Evolutionary conservation across 2,888 invertebrate genomes (phyloP), one percentile per base, ranked within the genome.

Genomic region (Adelognathus sp.): DNA sequence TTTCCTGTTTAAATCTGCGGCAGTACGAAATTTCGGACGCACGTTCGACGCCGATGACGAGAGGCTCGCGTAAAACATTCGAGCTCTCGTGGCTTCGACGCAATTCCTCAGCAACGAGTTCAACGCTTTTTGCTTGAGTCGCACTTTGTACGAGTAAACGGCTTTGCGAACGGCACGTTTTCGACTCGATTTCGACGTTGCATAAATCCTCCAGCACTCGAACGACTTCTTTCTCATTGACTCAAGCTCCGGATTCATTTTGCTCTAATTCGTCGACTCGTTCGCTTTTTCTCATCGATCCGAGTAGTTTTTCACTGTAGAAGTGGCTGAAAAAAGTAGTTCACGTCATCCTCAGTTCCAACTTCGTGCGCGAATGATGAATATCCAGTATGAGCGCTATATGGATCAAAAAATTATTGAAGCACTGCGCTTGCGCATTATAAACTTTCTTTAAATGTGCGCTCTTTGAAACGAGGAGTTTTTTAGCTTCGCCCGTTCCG

Each of bases 121-220:
- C 3, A 85, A 69, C 3, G 63, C 64, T 41, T 64, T 83, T 50
- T 70, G 80, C 50, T 81, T 58, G 4, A 83, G 73, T 7, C 77
- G 80, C n/a, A 56, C 63, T 1, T 50, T 50, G 31, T 83, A 83
- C 7, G 70, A 81, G 31, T 80, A 75, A 7, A 71, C 14, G n/a
- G 83, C 83, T 80, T 83, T 82, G 24, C 63, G 79, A 0, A 18
- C 24, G 7, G 44, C 36, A 60, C 70, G 81, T 74, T 79, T 66
- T 39, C 66, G 27, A 14, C 31, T 66, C 9, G 71, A 75, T 77
- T 85, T 85, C 18, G 82, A 75, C 36, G 58, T 41, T 5, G 66
- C 73, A 50, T 85, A 85, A 5, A 71, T 75, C 56, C 78, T 84
- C 85, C 85, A 85, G 21, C 77, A 72, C 63, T 76, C 60, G n/a